Base-by-base conservation (phyloP, 2,888 invertebrate genomes). In the Standfussiana lucernea region DNA sequence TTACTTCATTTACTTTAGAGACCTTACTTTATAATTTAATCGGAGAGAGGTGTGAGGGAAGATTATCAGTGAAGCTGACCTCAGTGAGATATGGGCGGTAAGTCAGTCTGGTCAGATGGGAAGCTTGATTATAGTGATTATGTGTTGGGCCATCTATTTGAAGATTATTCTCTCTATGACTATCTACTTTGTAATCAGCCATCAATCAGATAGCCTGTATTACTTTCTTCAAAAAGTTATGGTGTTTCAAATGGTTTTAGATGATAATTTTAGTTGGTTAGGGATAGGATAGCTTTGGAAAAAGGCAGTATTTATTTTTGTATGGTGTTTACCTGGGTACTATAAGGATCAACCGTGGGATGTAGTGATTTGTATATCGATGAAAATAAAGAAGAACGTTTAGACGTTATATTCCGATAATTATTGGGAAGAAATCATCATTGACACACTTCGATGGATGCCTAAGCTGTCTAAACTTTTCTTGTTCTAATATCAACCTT, bases 21-120 rank as follows among this genome's bases (percentile, higher is more conserved):
- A 73, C 42, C 67, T 77, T 69, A 74, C 75, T 72, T 77, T 81
- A 84, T 72, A 66, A 78, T 66, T 84, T 70, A 78, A 84, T 81
- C 81, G 50, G 66, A 66, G 42, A 70, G 40, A 84, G 74, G 83
- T 70, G 81, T 32, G 75, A 83, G 50, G 56, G 72, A 47, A 84
- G 59, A 81, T 84, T 81, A 84, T 72, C 81, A 24, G 77, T 21
- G 75, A 71, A 47, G 64, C 67, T 83, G 84, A 84, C 78, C 84
- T 81, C 66, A 11, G 50, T 6, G 24, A 75, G 56, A 37, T 40
- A 59, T 11, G 28, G 47, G 32, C 73, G 35, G 47, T 74, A n/a
- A 74, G 42, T 68, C n/a, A 65, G 37, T 10, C 21, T 21, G 61
- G 32, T n/a, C 15, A 59, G 45, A 69, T 75, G 15, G 32, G 28